Evolutionary conservation across 2,888 invertebrate species (phyloP).

Genomic region (Chloroclystis v-ata): DNA sequence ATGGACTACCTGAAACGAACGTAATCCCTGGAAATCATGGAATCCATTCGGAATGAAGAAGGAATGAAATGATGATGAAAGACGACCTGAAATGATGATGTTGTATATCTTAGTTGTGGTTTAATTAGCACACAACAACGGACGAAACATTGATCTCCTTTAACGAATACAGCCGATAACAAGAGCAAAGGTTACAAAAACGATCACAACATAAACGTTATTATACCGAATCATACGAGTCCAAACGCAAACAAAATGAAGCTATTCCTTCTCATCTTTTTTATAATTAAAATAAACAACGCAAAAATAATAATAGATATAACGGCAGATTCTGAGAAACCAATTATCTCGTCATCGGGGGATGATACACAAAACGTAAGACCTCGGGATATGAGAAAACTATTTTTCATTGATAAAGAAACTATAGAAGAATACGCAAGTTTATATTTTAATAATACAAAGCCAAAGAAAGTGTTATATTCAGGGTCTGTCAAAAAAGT

Average conservation of each 20-base stretch:
- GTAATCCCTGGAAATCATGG: no score
- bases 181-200: constrained; percentile 18
- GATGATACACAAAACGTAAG: constrained; percentile 4
- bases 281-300: constrained; percentile 6
- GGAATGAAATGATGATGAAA: no score
- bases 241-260: constrained; percentile 15
- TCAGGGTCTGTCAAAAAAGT: not conserved
- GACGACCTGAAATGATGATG: no score
- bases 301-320: constrained; percentile 16
- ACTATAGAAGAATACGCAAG: constrained; percentile 10
- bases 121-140: not conserved
- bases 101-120: no score
- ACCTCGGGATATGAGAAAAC: constrained; percentile 3
- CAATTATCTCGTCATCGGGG: constrained; percentile 7
- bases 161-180: constrained; percentile 8
- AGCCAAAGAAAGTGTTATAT: constrained; percentile 13
- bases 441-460: constrained; percentile 11
- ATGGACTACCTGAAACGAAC: no score
- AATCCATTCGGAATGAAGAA: no score
- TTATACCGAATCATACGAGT: constrained; percentile 6
- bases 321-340: constrained; percentile 2
- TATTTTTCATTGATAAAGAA: constrained; percentile 8
- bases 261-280: constrained; percentile 1
- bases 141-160: not conserved
- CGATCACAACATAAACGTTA: not conserved